Base-by-base conservation (phyloP, 2,888 invertebrate genomes). In the Orchestes rusci region DNA sequence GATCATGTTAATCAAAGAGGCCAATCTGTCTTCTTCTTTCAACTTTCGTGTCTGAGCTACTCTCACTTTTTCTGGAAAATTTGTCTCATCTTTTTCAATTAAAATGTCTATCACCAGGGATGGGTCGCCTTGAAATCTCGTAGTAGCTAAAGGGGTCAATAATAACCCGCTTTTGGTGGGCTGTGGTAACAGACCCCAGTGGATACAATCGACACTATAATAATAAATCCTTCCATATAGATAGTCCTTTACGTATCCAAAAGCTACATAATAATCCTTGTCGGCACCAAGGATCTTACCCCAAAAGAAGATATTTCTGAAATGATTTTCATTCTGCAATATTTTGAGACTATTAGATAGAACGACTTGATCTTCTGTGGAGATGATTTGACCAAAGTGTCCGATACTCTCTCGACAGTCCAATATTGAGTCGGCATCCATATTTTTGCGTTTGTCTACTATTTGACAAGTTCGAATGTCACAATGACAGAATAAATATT, bases 261-360 rank as follows among this genome's bases (percentile, higher is more conserved):
- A 87, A 2, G 87, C 85, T 48, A 93, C 77, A 61, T 82, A 87
- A 64, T 93, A 93, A 66, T 91, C 90, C 13, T 74, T 74, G 52
- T 80, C 79, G 1, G 77, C 70, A 1, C 87, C 91, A 53, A 79
- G 76, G 39, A 93, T 80, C 61, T 82, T 80, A 0, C 92, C 93
- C 89, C 91, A 91, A 60, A 91, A 88, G 61, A 81, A 90, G 39
- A 88, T 12, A 61, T 80, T 77, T 12, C 73, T 68, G 65, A 91
- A 90, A 64, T 89, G 88, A 67, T 91, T 89, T 63, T 92, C 89
- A 52, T 80, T 79, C 68, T 91, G 84, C 28, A 92, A 70, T 43
- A 88, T 69, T 0, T 84, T 73, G 3, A 93, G 68, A 0, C 91
- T 87, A 62, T 85, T 87, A 61, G 85, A 80, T 10, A 91, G 69